These are phyloP conservation scores for Liopterus haemorrhoidalis DNA, from an alignment of 2,888 invertebrate genomes.

Conservation along the genomic window DNA sequence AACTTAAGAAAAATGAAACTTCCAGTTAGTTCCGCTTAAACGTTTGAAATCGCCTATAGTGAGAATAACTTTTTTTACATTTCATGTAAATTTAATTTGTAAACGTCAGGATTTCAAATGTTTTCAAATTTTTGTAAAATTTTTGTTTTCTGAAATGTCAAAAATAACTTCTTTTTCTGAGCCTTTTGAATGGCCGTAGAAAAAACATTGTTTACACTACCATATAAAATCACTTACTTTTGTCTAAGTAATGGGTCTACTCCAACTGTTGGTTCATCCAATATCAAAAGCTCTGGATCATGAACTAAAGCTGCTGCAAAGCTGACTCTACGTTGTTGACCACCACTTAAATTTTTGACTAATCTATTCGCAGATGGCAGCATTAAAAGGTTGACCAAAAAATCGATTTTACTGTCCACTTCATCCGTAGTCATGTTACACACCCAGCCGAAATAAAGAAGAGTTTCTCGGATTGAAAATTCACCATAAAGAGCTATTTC, in stretches of 20 bases:
- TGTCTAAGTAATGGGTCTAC: slow-evolving; percentile 77
- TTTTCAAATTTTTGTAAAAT: too few species aligned
- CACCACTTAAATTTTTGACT: slow-evolving; percentile 74
- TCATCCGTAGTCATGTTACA: slow-evolving; percentile 61
- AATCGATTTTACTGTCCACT: slow-evolving; percentile 62
- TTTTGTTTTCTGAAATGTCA: too few species aligned
- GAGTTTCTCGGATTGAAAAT: slow-evolving; percentile 73
- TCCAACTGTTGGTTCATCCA: slow-evolving; percentile 85
- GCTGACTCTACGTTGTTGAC: slow-evolving; percentile 77
- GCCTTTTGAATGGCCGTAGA: too few species aligned
- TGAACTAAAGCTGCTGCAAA: slow-evolving; percentile 76
- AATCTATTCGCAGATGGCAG: slow-evolving; percentile 27
- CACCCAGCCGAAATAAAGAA: slow-evolving; percentile 79
- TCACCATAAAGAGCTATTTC: slow-evolving; percentile 70
- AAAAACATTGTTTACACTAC: too few species aligned
- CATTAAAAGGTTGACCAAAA: slow-evolving; percentile 59
- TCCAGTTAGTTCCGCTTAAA: too few species aligned
- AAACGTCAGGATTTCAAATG: too few species aligned
- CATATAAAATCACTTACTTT: too few species aligned
- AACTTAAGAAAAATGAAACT: too few species aligned
- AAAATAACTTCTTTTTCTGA: too few species aligned
- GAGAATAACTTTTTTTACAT: too few species aligned
- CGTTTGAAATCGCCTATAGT: too few species aligned
- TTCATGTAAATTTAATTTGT: too few species aligned
- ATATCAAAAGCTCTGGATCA: slow-evolving; percentile 74